Evolutionary conservation across 2,888 invertebrate genomes (phyloP).

Genomic region (Leucoma salicis): DNA sequence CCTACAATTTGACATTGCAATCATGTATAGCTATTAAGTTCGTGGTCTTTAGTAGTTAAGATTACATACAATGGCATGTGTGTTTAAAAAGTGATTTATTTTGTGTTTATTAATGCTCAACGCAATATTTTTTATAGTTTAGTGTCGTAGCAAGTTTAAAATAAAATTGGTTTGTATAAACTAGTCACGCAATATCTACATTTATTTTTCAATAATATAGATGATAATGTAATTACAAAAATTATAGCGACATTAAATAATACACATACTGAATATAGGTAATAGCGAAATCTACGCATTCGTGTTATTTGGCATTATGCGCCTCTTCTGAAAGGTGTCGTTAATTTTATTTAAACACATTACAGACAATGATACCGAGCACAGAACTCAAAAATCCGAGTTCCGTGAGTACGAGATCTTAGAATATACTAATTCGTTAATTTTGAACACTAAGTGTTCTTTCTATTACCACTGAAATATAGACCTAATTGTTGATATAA

Average conservation of each 20-base stretch:
- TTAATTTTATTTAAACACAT: no score
- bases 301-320: no score
- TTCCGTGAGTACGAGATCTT: no score
- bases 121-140: not conserved
- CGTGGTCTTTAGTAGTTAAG: not conserved
- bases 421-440: conserved; percentile 7
- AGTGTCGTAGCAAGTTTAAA: not conserved
- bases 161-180: conserved; percentile 42
- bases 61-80: not conserved
- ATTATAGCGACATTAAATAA: no score
- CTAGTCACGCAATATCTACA: conserved; percentile 41
- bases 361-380: no score
- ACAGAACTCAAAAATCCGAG: no score
- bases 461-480: conserved; percentile 26
- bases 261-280: conserved; percentile 9
- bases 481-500: conserved; percentile 9
- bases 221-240: not conserved
- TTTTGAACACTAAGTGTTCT: conserved; percentile 21
- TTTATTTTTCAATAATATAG: not conserved
- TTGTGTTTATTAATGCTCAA: not conserved
- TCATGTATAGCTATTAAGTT: conserved; percentile 26
- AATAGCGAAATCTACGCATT: no score
- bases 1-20: conserved; percentile 23
- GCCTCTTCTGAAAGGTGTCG: no score
- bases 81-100: no score